These are phyloP conservation scores for Paralichthys olivaceus DNA, from an alignment of 2,113 vertebrate species.

Conservation along the genomic window DNA sequence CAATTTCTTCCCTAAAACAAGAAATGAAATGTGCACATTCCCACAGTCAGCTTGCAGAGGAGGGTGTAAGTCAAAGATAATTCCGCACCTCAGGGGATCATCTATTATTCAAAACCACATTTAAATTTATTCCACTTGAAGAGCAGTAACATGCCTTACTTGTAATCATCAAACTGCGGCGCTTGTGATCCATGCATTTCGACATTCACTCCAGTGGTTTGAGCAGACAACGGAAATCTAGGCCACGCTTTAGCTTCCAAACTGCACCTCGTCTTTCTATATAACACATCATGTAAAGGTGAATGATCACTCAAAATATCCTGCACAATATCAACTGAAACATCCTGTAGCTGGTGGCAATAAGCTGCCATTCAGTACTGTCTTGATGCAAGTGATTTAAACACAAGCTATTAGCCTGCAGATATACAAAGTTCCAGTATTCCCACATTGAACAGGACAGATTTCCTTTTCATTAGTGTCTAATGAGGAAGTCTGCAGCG, in stretches of 20 bases:
- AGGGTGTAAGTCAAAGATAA: conserved; percentile 47
- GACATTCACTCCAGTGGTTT: background rate
- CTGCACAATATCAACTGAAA: background rate
- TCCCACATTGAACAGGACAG: background rate
- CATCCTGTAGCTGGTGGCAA: too few relatives aligned
- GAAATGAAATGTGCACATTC: conserved; percentile 39
- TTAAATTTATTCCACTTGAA: conserved; percentile 53
- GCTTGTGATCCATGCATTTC: conserved; percentile 18
- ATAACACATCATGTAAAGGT: conserved; percentile 19
- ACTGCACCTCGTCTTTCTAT: conserved; percentile 1
- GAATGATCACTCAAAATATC: conserved; percentile 6
- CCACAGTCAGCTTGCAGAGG: conserved; percentile 37
- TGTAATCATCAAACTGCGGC: conserved; percentile 30
- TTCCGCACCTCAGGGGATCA: conserved; percentile 54
- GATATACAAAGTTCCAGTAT: conserved; percentile 9
- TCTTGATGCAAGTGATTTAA: conserved; percentile 7
- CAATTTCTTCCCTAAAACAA: background rate
- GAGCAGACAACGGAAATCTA: background rate
- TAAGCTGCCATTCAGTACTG: background rate
- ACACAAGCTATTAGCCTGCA: conserved; percentile 14
- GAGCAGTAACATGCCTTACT: conserved; percentile 36
- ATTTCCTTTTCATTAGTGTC: conserved; percentile 4
- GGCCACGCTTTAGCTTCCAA: background rate
- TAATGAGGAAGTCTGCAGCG: conserved; percentile 21
- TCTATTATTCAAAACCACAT: conserved; percentile 65